Conservation (phyloP, 2,888 invertebrate species). For the Amblyjoppa proteus region DNA sequence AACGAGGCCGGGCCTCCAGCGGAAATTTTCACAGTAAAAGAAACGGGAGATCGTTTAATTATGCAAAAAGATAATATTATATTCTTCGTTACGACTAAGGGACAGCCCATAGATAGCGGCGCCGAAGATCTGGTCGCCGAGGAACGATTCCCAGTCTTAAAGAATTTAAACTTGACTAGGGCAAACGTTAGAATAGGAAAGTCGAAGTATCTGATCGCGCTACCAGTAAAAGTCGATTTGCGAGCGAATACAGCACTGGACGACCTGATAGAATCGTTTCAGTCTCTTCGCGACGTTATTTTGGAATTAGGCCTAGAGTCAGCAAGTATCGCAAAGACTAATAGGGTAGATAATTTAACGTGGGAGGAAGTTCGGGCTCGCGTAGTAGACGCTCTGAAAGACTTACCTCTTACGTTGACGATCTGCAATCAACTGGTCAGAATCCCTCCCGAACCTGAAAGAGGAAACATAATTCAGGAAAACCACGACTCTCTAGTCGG, state of each 20-base stretch:
- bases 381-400: too few species aligned
- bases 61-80: conserved; percentile 59
- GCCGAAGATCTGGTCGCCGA: neutral
- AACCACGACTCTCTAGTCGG: conserved; percentile 46
- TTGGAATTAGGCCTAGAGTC: conserved; percentile 7
- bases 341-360: conserved; percentile 5
- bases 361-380: too few species aligned
- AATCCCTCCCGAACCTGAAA: too few species aligned
- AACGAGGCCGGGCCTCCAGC: neutral
- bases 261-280: conserved; percentile 27
- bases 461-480: conserved; percentile 47
- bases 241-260: conserved; percentile 15
- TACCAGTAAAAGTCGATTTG: conserved; percentile 27
- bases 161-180: neutral
- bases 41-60: conserved; percentile 38
- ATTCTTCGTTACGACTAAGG: conserved; percentile 33
- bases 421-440: too few species aligned
- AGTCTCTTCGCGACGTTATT: conserved; percentile 10
- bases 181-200: neutral
- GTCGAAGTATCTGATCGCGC: neutral
- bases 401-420: too few species aligned
- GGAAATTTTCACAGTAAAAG: conserved; percentile 40
- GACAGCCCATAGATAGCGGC: conserved; percentile 48
- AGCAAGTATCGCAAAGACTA: conserved; percentile 41
- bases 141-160: neutral